A percentile compares a stretch with the other conserved stretches of the same genome.
phyloP scores from a whole-genome alignment of 2,797 vertebrate genomes.

The Sebastes steindachneri region DNA sequence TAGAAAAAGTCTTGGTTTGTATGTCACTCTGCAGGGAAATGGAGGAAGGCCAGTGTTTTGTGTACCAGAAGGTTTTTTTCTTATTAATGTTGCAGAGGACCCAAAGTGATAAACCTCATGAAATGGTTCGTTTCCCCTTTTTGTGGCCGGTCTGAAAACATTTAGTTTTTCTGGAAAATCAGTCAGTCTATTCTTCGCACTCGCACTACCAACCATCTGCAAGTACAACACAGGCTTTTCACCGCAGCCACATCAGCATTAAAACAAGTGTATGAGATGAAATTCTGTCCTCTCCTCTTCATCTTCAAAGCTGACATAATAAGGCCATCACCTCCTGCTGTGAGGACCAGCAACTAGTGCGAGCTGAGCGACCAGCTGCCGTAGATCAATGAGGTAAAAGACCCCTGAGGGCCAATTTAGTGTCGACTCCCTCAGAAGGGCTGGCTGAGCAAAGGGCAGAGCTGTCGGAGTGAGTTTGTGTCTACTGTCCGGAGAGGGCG shows the following conservation, averaged over 20 bases:
- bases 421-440: background rate
- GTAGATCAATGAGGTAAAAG: constrained; percentile 14
- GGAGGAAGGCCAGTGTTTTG: background rate
- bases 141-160: background rate
- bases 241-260: background rate
- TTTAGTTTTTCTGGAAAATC: background rate
- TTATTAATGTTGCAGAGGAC: background rate
- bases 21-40: background rate
- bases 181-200: background rate
- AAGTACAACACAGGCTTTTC: background rate
- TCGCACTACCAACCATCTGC: background rate
- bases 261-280: background rate
- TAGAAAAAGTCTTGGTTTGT: background rate
- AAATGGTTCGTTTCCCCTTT: background rate
- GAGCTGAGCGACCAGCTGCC: constrained; percentile 12
- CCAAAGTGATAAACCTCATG: background rate
- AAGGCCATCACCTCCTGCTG: constrained; percentile 3
- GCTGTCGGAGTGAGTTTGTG: background rate
- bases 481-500: background rate
- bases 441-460: constrained; percentile 19
- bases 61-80: background rate
- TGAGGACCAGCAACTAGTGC: background rate
- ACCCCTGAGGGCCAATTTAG: constrained; percentile 11
- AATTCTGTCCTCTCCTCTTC: background rate
- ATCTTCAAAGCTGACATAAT: constrained; percentile 25